phyloP scores from a whole-genome alignment of 2,888 invertebrate genomes.

The Hermodice carunculata region DNA sequence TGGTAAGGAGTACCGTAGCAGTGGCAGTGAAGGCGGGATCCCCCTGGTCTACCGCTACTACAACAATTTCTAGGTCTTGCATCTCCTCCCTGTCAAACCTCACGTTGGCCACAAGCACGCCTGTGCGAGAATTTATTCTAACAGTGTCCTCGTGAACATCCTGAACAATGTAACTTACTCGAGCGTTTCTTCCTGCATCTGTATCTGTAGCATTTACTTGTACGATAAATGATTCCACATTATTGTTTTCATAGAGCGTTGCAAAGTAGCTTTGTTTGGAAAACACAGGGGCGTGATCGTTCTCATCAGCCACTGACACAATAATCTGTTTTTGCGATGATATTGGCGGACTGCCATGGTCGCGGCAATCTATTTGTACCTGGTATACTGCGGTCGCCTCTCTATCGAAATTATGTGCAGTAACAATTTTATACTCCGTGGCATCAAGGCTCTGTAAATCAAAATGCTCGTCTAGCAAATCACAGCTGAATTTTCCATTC shows the following conservation, averaged over 20 bases:
- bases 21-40: conserved; percentile 48
- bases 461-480: conserved; percentile 55
- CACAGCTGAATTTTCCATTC: conserved; percentile 30
- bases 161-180: conserved; percentile 48
- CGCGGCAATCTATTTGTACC: conserved; percentile 27
- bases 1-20: conserved; percentile 47
- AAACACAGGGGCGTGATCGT: conserved; percentile 37
- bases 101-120: conserved; percentile 28
- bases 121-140: conserved; percentile 23
- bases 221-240: conserved; percentile 15
- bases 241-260: conserved; percentile 30
- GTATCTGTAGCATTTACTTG: conserved; percentile 32
- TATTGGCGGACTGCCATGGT: conserved; percentile 26
- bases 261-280: conserved; percentile 20
- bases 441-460: conserved; percentile 42
- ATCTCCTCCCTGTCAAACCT: conserved; percentile 33
- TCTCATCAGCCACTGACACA: conserved; percentile 30
- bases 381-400: conserved; percentile 27
- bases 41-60: conserved; percentile 56
- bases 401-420: conserved; percentile 29
- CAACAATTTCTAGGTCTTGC: conserved; percentile 44
- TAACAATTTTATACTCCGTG: conserved; percentile 31
- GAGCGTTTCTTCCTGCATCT: conserved; percentile 53
- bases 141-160: conserved; percentile 3
- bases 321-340: conserved; percentile 18